Evolutionary conservation across 2,888 invertebrate genomes (phyloP), one percentile per base, ranked within the genome.

Genomic region (Sipha maydis): DNA sequence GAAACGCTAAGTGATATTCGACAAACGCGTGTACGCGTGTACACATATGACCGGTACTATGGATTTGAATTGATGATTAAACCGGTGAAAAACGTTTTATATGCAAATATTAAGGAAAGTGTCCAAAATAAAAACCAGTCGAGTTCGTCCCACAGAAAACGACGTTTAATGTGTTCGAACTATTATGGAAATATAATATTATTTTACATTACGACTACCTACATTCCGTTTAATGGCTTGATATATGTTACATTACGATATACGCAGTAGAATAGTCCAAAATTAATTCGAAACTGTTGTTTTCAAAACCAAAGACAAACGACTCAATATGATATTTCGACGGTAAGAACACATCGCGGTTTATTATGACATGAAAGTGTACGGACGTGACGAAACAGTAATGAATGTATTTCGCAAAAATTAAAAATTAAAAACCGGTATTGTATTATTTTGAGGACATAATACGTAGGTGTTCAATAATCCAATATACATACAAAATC

Each of bases 71-170:
- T 2, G 14, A 11, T 48, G 48, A 71, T 71, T 71, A 17, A 14
- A 31, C 31, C 17, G 17, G 11, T 31, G 11, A 71, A 71, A 71
- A 71, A 31, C 71, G 14, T 17, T 61, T 21, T 25, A 8, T 61
- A 61, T 61, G 61, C 25, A 61, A 61, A 61, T 61, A 61, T 61
- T 61, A 83, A 83, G 73, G 83, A 83, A 83, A 83, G 83, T 73
- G 31, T 31, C 56, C 21, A 25, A 41, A 31, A 54, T 1, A 61
- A 82, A 83, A 83, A 14, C 73, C 54, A 73, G 73, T 83, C 34
- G 31, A 73, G 54, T 76, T 41, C 84, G 41, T 84, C 76, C 76
- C 76, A 67, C 71, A 31, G 28, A 28, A n/a, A n/a, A n/a, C n/a
- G 56, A n/a, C 3, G 61, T 7, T 7, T 38, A 56, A 84, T 56